Evolutionary conservation across 1,140 invertebrate species (phyloP).

Genomic region (Drosophila ananassae): DNA sequence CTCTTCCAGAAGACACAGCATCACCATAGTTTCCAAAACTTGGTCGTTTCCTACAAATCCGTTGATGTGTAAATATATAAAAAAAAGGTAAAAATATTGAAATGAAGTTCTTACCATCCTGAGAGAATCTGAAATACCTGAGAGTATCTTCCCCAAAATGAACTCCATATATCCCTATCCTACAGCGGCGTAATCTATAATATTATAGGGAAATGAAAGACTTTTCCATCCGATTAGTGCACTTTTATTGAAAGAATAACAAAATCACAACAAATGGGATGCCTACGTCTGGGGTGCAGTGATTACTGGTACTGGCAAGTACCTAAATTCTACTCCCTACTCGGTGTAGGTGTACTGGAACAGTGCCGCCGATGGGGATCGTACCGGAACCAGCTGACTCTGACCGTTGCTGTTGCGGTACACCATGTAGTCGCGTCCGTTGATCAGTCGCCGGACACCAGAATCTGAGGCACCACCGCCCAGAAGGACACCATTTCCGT

Average conservation of each 20-base stretch:
- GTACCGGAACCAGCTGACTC: constrained; percentile 87
- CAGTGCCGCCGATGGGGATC: constrained; percentile 89
- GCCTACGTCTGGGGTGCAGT: constrained; percentile 29
- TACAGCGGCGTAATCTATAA: too few species aligned
- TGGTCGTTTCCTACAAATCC: too few species aligned
- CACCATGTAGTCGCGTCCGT: constrained; percentile 90
- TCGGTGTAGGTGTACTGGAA: constrained; percentile 86
- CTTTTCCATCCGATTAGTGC: constrained; percentile 1
- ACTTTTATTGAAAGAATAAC: constrained; percentile 17
- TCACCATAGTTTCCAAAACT: too few species aligned
- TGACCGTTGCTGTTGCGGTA: constrained; percentile 86
- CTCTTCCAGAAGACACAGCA: not conserved
- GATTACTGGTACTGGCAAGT: constrained; percentile 2
- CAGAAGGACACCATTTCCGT: constrained; percentile 45
- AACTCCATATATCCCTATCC: too few species aligned
- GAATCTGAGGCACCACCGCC: constrained; percentile 31
- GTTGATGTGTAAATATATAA: too few species aligned
- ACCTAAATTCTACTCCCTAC: constrained; percentile 24
- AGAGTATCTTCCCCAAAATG: too few species aligned
- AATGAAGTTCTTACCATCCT: too few species aligned
- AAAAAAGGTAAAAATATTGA: too few species aligned
- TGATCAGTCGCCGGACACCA: constrained; percentile 86
- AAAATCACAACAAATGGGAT: constrained; percentile 1
- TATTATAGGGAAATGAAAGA: not conserved
- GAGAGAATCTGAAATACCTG: too few species aligned